Conservation (phyloP, 1,140 invertebrate genomes). For the Caerostris extrusa region DNA sequence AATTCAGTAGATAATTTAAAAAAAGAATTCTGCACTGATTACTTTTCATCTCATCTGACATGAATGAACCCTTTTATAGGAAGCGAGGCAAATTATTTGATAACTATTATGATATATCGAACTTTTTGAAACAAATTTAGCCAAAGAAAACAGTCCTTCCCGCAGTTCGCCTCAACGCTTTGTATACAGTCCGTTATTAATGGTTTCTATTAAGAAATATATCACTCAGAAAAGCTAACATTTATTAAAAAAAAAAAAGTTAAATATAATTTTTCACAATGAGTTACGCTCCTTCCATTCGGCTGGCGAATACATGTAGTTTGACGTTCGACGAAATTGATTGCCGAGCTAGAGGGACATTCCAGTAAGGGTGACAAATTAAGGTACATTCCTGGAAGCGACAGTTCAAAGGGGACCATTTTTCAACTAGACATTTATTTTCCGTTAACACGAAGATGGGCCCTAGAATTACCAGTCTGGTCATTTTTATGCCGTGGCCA, state of each 20-base stretch:
- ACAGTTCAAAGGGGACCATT: constrained; percentile 62
- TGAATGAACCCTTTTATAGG: no score
- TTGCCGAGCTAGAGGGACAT: not conserved
- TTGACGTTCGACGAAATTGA: constrained; percentile 2
- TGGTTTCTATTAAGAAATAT: constrained; percentile 20
- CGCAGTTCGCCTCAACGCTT: no score
- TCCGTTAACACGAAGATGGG: not conserved
- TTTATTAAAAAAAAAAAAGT: constrained; percentile 4
- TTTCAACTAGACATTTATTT: constrained; percentile 65
- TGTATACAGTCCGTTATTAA: not conserved
- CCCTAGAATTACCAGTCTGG: not conserved
- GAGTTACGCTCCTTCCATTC: not conserved
- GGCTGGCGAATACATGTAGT: not conserved
- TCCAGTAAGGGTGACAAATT: constrained; percentile 55
- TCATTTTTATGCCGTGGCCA: not conserved
- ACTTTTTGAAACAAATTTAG: no score
- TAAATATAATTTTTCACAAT: constrained; percentile 51
- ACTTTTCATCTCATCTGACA: no score
- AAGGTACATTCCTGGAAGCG: constrained; percentile 49
- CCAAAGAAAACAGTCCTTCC: no score
- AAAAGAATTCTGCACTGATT: no score
- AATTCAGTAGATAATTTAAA: no score
- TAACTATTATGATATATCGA: no score
- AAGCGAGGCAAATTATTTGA: no score
- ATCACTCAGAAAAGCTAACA: constrained; percentile 2